Base-by-base conservation (phyloP, 2,888 invertebrate species). In the Cataglyphis rosenhaueri region DNA sequence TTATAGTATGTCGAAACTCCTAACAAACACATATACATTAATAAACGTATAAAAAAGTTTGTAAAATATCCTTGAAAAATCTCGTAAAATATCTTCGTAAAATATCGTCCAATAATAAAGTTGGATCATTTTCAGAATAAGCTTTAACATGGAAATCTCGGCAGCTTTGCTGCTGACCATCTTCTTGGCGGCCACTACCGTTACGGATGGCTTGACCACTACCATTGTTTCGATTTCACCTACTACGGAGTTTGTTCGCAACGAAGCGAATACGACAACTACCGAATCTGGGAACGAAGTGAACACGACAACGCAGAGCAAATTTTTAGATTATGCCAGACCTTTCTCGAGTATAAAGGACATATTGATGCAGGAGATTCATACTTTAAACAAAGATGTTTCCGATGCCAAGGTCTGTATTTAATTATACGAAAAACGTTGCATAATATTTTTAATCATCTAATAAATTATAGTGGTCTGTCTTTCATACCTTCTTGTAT, bases 91-190 rank as follows among this genome's bases (percentile, higher is more conserved):
- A 44, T 44, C 10, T 1, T 44, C 25, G 25, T 25, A 25, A 25
- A 1, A 25, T 59, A 25, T 76, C 15, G 32, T 32, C 1, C 6
- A 55, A 18, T 52, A 10, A 82, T 38, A 12, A 68, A 62, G 0
- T 86, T 29, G 3, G 0, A 71, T 79, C 68, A 21, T 29, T 91
- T 88, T 41, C 84, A 89, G 92, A 85, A 81, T 52, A 79, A 71
- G 61, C 85, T 76, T 55, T 74, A 92, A 86, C 74, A 93, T 93
- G 93, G 91, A 89, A 90, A 86, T 85, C 79, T 84, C 87, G 83
- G 92, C 92, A 91, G 93, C 91, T 82, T 81, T 92, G 91, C 91
- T 92, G 91, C 92, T 93, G 85, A 81, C 88, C 85, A 84, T 88
- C 68, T 84, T 90, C 75, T 81, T 87, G 48, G 83, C 70, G 73